These are phyloP conservation scores for Arctocebus calabarensis DNA, from an alignment of 2,797 vertebrate species.

Conservation along the genomic window DNA sequence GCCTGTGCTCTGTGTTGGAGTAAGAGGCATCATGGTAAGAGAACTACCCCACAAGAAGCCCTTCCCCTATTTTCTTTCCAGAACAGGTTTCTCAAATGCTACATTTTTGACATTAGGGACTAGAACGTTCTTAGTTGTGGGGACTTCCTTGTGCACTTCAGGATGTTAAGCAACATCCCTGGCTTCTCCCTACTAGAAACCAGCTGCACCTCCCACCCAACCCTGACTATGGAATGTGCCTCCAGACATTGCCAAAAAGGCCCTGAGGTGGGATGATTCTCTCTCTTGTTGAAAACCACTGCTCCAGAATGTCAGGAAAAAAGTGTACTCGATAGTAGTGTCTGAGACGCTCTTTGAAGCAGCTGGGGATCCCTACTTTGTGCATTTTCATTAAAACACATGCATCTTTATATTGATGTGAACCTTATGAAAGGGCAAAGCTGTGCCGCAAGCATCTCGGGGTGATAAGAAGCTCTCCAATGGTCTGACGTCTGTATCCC, in stretches of 20 bases:
- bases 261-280: rapidly evolving
- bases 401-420: background rate
- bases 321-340: conserved; percentile 89
- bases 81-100: background rate
- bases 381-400: background rate
- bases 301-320: conserved; percentile 86
- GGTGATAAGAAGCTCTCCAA: background rate
- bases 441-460: background rate
- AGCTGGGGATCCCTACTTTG: background rate
- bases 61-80: background rate
- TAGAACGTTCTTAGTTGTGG: background rate
- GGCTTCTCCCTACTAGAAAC: background rate
- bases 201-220: background rate
- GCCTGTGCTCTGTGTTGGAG: background rate
- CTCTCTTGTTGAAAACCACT: background rate
- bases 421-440: background rate
- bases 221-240: background rate
- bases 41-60: background rate
- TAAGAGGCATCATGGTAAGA: background rate
- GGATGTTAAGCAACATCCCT: background rate
- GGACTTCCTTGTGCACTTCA: background rate
- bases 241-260: background rate
- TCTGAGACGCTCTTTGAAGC: conserved; percentile 76
- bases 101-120: background rate
- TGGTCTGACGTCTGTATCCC: background rate